phyloP scores from a whole-genome alignment of 2,113 vertebrate species.

The Hassar affinis region DNA sequence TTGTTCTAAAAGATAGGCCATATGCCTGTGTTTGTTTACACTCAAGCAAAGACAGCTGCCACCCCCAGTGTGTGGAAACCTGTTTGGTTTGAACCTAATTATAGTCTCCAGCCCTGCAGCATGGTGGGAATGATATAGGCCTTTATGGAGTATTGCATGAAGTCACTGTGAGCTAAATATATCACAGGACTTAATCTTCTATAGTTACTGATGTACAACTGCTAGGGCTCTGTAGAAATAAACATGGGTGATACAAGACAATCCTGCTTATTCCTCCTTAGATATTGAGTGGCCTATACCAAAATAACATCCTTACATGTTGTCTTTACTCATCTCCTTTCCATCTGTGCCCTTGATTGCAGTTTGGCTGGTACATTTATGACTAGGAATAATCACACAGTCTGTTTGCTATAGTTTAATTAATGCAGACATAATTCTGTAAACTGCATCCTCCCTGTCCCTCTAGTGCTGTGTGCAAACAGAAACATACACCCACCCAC shows the following conservation, averaged over 20 bases:
- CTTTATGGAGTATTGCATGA: slow-evolving; percentile 39
- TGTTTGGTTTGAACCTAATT: slow-evolving; percentile 52
- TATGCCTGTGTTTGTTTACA: slow-evolving; percentile 59
- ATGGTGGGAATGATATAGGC: slow-evolving; percentile 42
- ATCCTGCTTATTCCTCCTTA: background rate
- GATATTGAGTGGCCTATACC: background rate
- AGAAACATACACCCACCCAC: background rate
- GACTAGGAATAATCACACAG: background rate
- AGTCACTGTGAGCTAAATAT: slow-evolving; percentile 51
- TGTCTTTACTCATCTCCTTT: slow-evolving; percentile 26
- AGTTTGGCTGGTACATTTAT: background rate
- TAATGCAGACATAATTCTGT: background rate
- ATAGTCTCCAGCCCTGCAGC: slow-evolving; percentile 42
- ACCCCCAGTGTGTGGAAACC: slow-evolving; percentile 50
- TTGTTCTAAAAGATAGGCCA: slow-evolving; percentile 16
- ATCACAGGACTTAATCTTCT: slow-evolving; percentile 34
- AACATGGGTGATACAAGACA: background rate
- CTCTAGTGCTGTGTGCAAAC: slow-evolving; percentile 13
- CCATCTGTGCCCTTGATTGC: background rate
- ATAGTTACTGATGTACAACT: slow-evolving; percentile 41
- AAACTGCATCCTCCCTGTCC: background rate
- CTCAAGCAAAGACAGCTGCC: slow-evolving; percentile 59
- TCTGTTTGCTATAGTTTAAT: background rate
- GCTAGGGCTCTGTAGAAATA: slow-evolving; percentile 22
- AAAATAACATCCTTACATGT: background rate